Conservation (phyloP, 2,113 vertebrate species). For the Brienomyrus brachyistius region DNA sequence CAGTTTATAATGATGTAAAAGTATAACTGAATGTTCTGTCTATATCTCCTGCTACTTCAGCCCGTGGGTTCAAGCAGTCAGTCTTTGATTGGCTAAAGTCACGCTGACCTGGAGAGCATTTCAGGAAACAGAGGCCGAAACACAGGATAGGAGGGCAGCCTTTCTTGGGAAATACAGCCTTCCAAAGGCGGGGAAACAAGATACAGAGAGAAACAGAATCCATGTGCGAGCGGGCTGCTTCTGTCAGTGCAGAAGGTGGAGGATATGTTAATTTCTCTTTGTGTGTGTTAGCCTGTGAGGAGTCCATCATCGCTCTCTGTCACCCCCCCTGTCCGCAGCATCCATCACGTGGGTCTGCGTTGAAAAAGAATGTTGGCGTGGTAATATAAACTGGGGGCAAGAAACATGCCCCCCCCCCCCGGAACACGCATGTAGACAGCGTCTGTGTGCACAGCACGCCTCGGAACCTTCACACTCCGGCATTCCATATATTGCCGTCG, state of each 20-base stretch:
- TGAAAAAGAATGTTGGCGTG: slow-evolving; percentile 14
- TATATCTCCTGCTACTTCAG: background rate
- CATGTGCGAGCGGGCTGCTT: background rate
- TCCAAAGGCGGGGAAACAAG: background rate
- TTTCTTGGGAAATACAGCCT: background rate
- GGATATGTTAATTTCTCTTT: slow-evolving; percentile 9
- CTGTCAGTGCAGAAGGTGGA: background rate
- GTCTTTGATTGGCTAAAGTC: background rate
- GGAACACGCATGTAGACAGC: background rate
- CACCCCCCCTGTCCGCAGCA: slow-evolving; percentile 10
- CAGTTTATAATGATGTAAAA: background rate
- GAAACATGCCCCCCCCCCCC: slow-evolving; percentile 25
- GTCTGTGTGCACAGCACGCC: slow-evolving; percentile 8
- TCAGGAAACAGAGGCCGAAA: background rate
- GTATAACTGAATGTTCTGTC: background rate
- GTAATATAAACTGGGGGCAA: slow-evolving; percentile 25
- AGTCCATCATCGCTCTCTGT: slow-evolving; percentile 11
- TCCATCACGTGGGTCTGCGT: slow-evolving; percentile 19
- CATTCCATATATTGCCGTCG: slow-evolving; percentile 32
- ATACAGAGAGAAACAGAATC: background rate
- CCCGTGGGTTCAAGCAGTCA: background rate
- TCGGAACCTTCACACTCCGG: slow-evolving; percentile 16
- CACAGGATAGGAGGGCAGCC: background rate
- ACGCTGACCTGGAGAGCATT: background rate
- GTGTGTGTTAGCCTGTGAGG: background rate